Evolutionary conservation across 2,888 invertebrate genomes (phyloP), one percentile per base, ranked within the genome.

Genomic region (Anorthoa munda): DNA sequence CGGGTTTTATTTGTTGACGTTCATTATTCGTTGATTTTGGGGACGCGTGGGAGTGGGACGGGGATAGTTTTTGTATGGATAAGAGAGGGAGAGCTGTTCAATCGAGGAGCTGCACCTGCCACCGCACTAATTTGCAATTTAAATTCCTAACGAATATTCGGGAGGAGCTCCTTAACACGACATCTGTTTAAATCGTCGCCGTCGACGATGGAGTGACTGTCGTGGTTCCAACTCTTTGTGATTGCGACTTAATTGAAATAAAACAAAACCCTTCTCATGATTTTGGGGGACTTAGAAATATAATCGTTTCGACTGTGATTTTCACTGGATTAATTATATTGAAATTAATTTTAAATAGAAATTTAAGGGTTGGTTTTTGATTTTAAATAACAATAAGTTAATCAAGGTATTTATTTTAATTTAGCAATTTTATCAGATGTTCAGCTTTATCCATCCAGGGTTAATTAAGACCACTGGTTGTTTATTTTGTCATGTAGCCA

Each of bases 91-190:
- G 86, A 88, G 86, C 80, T 84, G 88, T 90, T 92, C 91, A 92
- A 94, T 94, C 91, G 92, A 86, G 91, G 91, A 89, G 91, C 92
- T 96, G 96, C 96, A 96, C 96, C 96, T 96, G 96, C 94, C 95
- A 87, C 94, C 93, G 93, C 92, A 93, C 93, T 91, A 95, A 96
- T 96, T 96, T 96, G 95, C 96, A 96, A 96, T 96, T 96, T 96
- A 96, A 96, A 96, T 96, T 94, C 92, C 90, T 76, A 93, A 95
- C 94, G 95, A 95, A 95, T 95, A 95, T 95, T 96, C 92, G 86
- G 90, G 92, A 96, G 95, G 95, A 95, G 94, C 96, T 96, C 95
- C 95, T 96, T 96, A 96, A 96, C 96, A 96, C 96, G 96, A 96
- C 96, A 96, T 96, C 96, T 96, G 96, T 94, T 95, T 95, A 94